Percentiles rank a stretch among this genome's conserved stretches.
Evolutionary conservation across 2,888 invertebrate genomes (phyloP).

Genomic region (Drosophila recens): DNA sequence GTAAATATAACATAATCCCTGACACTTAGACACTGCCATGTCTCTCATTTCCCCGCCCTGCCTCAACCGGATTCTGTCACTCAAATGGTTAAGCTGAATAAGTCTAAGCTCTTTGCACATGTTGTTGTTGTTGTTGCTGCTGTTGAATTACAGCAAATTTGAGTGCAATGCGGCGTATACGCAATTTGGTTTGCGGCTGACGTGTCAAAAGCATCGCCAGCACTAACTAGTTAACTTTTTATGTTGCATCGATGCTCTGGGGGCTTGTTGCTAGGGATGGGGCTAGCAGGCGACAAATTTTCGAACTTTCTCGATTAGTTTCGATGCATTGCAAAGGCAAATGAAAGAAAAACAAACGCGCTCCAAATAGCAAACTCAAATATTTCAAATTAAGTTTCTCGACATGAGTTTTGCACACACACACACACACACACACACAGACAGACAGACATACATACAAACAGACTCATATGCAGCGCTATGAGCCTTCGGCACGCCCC

Average conservation of each 20-base stretch:
- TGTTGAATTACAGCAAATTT: conserved; percentile 11
- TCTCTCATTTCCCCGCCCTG: not conserved
- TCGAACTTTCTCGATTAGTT: conserved; percentile 81
- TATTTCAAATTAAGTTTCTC: conserved; percentile 81
- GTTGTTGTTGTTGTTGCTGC: conserved; percentile 1
- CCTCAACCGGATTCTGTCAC: conserved; percentile 30
- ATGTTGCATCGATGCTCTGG: conserved; percentile 58
- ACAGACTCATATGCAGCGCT: conserved; percentile 37
- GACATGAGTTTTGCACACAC: conserved; percentile 74
- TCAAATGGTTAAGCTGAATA: conserved; percentile 50
- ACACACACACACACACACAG: conserved; percentile 31
- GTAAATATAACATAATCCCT: conserved; percentile 78
- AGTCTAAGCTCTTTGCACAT: conserved; percentile 39
- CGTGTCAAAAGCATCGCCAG: conserved; percentile 52
- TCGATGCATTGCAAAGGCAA: conserved; percentile 64
- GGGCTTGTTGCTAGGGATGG: not conserved
- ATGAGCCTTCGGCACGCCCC: conserved; percentile 58
- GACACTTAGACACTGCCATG: conserved; percentile 66
- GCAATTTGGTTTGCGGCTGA: conserved; percentile 46
- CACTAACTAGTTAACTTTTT: conserved; percentile 65
- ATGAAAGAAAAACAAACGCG: conserved; percentile 66
- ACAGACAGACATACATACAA: conserved; percentile 29
- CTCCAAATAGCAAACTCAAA: conserved; percentile 78
- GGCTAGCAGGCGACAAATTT: conserved; percentile 63
- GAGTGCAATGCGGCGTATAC: conserved; percentile 65